Percentiles rank a stretch among this genome's conserved stretches.
These are phyloP conservation scores for Chaetodon trifasciatus DNA, from an alignment of 2,797 vertebrate species.

Conservation along the genomic window DNA sequence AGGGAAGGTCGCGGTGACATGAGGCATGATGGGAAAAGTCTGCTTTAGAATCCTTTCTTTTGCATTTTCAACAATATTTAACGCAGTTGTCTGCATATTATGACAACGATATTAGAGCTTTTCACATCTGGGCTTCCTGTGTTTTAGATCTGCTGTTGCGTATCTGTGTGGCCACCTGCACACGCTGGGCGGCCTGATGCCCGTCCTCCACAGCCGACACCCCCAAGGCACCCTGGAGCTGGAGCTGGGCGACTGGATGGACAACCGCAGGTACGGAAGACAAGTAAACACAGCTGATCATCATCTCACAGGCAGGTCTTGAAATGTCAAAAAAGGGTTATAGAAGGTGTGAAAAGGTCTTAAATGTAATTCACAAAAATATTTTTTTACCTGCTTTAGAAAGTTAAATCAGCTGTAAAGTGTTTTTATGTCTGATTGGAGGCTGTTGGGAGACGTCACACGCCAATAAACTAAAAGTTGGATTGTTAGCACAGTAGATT, in stretches of 20 bases:
- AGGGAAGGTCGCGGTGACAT: background rate
- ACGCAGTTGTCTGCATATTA: background rate
- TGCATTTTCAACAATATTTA: background rate
- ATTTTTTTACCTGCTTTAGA: fast-evolving
- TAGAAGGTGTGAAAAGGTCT: background rate
- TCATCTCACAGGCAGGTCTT: background rate
- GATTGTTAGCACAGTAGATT: background rate
- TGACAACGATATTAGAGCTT: background rate
- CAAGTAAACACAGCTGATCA: background rate
- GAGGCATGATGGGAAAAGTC: background rate
- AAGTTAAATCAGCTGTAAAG: too few species aligned
- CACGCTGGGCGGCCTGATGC: conserved; percentile 94
- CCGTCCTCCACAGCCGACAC: conserved; percentile 93
- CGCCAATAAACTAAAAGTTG: background rate
- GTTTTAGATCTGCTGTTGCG: conserved; percentile 90
- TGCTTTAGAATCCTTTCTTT: background rate
- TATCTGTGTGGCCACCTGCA: conserved; percentile 98
- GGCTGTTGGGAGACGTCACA: background rate
- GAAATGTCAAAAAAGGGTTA: background rate
- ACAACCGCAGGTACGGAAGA: conserved; percentile 87
- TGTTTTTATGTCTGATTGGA: background rate
- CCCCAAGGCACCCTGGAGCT: conserved; percentile 93
- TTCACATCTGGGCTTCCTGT: background rate
- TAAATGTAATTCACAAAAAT: background rate
- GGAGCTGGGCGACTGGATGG: conserved; percentile 98